phyloP scores from a whole-genome alignment of 2,888 invertebrate genomes.

The Synergus umbraculus region DNA sequence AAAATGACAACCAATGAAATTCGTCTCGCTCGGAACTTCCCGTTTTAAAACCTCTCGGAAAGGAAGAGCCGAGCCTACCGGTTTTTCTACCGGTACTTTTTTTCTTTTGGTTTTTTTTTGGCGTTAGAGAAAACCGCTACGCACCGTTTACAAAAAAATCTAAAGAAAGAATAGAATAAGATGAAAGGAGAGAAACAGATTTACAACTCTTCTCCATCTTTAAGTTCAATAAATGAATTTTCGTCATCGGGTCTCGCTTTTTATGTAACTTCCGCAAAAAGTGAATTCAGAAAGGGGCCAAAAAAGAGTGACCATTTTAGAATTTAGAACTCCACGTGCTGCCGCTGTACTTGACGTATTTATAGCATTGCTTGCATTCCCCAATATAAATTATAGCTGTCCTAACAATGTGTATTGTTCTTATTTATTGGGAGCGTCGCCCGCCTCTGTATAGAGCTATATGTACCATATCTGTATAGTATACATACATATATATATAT shows the following conservation, averaged over 20 bases:
- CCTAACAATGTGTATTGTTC: slow-evolving; percentile 41
- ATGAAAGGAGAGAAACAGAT: background rate
- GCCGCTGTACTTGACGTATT: slow-evolving; percentile 38
- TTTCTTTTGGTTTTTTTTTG: background rate
- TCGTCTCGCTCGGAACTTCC: background rate
- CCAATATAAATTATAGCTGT: slow-evolving; percentile 23
- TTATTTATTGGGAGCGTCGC: slow-evolving; percentile 36
- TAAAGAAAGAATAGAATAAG: slow-evolving; percentile 9
- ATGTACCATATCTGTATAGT: slow-evolving; percentile 5
- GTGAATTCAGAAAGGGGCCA: background rate
- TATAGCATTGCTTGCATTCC: slow-evolving; percentile 40
- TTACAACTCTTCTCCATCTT: background rate
- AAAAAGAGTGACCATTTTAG: slow-evolving; percentile 33
- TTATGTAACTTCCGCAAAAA: slow-evolving; percentile 25
- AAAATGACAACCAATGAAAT: slow-evolving; percentile 33
- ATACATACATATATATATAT: background rate
- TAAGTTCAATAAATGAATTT: background rate
- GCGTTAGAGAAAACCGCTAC: background rate
- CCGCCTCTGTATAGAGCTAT: slow-evolving; percentile 19
- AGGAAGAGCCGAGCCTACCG: slow-evolving; percentile 6
- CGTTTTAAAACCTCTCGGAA: background rate
- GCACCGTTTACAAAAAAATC: background rate
- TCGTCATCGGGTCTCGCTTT: background rate
- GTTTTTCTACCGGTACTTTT: slow-evolving; percentile 12
- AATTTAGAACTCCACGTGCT: slow-evolving; percentile 22